These are phyloP conservation scores for Drosophila arizonae DNA, from an alignment of 1,140 invertebrate genomes.

Conservation along the genomic window DNA sequence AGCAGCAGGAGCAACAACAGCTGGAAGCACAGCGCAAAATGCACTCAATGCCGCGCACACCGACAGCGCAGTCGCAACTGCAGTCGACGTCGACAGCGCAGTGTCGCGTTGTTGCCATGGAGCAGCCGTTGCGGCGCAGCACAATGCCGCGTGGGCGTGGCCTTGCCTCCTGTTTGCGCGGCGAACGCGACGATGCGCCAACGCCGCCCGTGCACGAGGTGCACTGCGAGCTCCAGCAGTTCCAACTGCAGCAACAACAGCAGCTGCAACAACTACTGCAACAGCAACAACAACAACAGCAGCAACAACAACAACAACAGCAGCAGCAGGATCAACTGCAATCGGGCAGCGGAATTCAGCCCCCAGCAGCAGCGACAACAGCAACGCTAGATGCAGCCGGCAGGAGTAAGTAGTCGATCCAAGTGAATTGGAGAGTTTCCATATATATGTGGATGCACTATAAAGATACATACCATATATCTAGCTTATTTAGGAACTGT, in stretches of 20 bases:
- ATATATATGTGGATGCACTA: no score
- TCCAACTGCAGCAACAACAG: constrained; percentile 60
- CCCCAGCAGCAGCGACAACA: constrained; percentile 33
- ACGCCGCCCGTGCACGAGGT: constrained; percentile 69
- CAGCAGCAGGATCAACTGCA: constrained; percentile 34
- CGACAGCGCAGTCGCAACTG: constrained; percentile 24
- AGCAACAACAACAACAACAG: constrained; percentile 27
- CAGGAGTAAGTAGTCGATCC: constrained; percentile 70
- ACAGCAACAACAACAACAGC: constrained; percentile 30
- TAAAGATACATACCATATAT: no score
- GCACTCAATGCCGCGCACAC: constrained; percentile 66
- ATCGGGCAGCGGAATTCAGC: constrained; percentile 15
- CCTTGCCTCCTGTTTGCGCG: constrained; percentile 77
- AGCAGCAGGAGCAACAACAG: constrained; percentile 25
- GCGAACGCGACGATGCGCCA: constrained; percentile 78
- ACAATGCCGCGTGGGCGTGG: constrained; percentile 78
- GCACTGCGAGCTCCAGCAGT: constrained; percentile 65
- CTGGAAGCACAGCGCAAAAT: constrained; percentile 49
- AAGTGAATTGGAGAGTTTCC: no score
- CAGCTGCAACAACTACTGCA: constrained; percentile 43
- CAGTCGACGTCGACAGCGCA: constrained; percentile 18
- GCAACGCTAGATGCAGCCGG: constrained; percentile 55
- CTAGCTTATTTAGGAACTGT: no score
- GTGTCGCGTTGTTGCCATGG: constrained; percentile 30
- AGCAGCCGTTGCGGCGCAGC: constrained; percentile 61